Evolutionary conservation across 2,113 vertebrate genomes (phyloP), one percentile per base, ranked within the genome.

Genomic region (Phoenicopterus ruber): DNA sequence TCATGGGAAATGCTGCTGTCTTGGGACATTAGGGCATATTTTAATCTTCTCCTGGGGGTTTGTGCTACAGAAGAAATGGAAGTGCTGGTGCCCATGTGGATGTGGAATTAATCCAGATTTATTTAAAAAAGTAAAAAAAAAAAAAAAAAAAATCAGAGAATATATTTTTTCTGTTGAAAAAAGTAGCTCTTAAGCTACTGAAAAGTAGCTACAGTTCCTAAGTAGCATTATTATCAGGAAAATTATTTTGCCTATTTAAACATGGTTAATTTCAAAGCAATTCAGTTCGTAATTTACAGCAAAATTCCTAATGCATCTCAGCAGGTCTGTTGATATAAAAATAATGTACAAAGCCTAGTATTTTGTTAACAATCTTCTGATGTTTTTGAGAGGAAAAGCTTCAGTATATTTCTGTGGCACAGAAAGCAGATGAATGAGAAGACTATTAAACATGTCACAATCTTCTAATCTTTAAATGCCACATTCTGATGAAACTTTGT

Each of bases 401-500:
- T 93, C 34, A 50, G 11, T 59, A 12, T 76, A 59, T 90, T 94
- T 86, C 76, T 82, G 32, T 59, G 44, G 21, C 59, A 31, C 10
- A 57, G 63, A 63, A 85, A 86, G 47, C 47, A 89, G 63, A 73
- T 11, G 7, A 90, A 94, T 70, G 26, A 88, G 67, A 92, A 61
- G 79, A 50, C 19, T 47, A 21, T 67, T 82, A 74, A 79, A 79
- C 26, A 26, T 86, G 22, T 89, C 74, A 82, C n/a, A 77, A 18
- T 49, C 73, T 69, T 97, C 87, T 83, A 63, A 95, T 95, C 58
- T 92, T 92, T 94, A 93, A 96, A 69, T 40, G 67, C 57, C 32
- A 47, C 3, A 2, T 95, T 94, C 94, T 98, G 97, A 97, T 97
- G 96, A 97, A 67, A 88, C 61, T 94, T 97, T 96, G 94, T 96